Evolutionary conservation across 2,888 invertebrate genomes (phyloP).

Genomic region (Nephrotoma flavescens): DNA sequence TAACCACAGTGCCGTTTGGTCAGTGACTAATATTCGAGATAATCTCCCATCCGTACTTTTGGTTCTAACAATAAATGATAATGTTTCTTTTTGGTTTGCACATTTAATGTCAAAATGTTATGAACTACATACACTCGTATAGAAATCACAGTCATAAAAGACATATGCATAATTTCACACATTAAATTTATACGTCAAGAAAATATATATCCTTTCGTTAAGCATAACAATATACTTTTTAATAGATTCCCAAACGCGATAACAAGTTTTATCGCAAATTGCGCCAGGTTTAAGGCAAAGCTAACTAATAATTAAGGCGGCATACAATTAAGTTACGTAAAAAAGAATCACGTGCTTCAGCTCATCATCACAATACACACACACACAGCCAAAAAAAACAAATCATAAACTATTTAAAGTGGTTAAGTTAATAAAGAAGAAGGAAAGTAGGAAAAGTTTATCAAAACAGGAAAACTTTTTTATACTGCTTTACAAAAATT

Average conservation of each 20-base stretch:
- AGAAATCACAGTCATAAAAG: background rate
- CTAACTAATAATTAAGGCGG: too few species aligned
- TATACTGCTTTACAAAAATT: background rate
- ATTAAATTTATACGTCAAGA: background rate
- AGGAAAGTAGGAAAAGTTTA: background rate
- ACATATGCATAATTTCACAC: background rate
- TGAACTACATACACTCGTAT: background rate
- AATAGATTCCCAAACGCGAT: too few species aligned
- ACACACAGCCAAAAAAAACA: background rate
- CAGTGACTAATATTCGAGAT: too few species aligned
- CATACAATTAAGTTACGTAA: too few species aligned
- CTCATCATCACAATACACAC: background rate
- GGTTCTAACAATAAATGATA: too few species aligned
- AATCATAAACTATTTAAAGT: background rate
- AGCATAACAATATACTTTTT: too few species aligned
- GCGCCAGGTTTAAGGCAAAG: too few species aligned
- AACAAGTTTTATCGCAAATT: too few species aligned
- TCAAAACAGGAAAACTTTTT: background rate
- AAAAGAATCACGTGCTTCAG: background rate
- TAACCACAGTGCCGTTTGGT: too few species aligned
- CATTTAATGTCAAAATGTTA: too few species aligned
- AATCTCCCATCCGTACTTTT: too few species aligned
- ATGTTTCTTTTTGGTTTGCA: too few species aligned
- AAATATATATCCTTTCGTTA: background rate
- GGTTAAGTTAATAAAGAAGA: background rate